Base-by-base conservation (phyloP, 1,140 invertebrate species). In the Aculops lycopersici region DNA sequence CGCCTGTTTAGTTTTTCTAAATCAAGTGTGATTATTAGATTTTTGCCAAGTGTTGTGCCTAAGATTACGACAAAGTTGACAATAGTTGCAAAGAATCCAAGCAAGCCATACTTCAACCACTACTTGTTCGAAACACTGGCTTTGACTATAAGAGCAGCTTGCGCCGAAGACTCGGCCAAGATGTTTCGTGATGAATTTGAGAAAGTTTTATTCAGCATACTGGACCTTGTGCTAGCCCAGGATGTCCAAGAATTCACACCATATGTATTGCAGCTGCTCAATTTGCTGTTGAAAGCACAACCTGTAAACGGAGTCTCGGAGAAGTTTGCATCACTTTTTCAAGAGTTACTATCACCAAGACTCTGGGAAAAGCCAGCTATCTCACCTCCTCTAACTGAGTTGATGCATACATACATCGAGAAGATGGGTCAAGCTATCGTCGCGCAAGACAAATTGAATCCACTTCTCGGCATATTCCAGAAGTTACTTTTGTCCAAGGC, bases 201-300 rank as follows among this genome's bases (percentile, higher is more conserved):
- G 61, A 69, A 71, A 51, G 71, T 70, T 0, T 57, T 94, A 1
- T 92, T 92, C 51, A 79, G 79, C 5, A 75, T 81, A 41, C 90
- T 94, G 55, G 75, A 90, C 60, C 68, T 68, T 40, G 84, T 95
- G 51, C 60, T 95, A 1, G 72, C 79, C 49, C 73, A 86, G 57
- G 84, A 94, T 57, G 72, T 92, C 40, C 71, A 83, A 64, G 86
- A 94, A 60, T 94, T 94, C 63, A 72, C 90, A 55, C 86, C 86
- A 1, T 94, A 95, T 57, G 76, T 86, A 21, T 90, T 94, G 56
- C 86, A 95, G 76, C 70, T 97, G 53, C 59, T 94, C 21, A 81
- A 83, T 0, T 60, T 94, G 3, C 58, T 94, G 21, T 63, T 95
- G 53, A 83, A 94, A 59, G 58, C 80, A 41, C 72, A 76, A 44